Percentiles rank a stretch among this genome's conserved stretches.
phyloP scores from a whole-genome alignment of 2,888 invertebrate genomes.

The Penaeus monodon region DNA sequence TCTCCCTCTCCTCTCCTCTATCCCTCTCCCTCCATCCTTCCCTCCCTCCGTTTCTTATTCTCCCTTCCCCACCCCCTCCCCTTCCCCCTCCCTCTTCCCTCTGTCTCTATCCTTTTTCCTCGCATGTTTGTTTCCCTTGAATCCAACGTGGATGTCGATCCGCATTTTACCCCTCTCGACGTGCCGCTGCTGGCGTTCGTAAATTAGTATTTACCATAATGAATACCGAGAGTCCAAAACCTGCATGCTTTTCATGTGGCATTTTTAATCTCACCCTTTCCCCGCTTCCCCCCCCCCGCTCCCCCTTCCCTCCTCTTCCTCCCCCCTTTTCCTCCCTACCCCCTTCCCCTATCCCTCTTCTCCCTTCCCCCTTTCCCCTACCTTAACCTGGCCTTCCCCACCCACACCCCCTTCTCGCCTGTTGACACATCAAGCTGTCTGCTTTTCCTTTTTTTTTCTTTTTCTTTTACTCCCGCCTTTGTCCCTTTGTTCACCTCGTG shows the following conservation, averaged over 20 bases:
- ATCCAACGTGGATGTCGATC: no score
- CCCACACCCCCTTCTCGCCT: no score
- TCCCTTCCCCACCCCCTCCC: background rate
- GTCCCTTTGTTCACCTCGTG: background rate
- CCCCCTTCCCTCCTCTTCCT: no score
- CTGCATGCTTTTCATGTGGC: no score
- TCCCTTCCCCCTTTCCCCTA: background rate
- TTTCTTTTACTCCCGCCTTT: background rate
- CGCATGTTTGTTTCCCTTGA: no score
- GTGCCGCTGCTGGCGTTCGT: no score
- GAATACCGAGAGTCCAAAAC: no score
- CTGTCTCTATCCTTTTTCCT: background rate
- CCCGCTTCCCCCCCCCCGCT: no score
- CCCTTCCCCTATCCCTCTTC: background rate
- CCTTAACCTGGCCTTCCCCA: conserved; percentile 4
- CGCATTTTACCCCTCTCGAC: no score
- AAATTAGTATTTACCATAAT: no score
- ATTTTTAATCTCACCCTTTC: no score
- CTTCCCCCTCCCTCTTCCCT: background rate
- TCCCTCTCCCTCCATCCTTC: background rate
- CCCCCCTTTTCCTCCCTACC: no score
- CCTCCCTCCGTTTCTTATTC: background rate
- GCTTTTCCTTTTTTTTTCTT: background rate
- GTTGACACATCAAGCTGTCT: background rate
- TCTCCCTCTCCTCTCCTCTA: background rate